These are phyloP conservation scores for Aradus depressus DNA, from an alignment of 2,888 invertebrate genomes.

Conservation along the genomic window DNA sequence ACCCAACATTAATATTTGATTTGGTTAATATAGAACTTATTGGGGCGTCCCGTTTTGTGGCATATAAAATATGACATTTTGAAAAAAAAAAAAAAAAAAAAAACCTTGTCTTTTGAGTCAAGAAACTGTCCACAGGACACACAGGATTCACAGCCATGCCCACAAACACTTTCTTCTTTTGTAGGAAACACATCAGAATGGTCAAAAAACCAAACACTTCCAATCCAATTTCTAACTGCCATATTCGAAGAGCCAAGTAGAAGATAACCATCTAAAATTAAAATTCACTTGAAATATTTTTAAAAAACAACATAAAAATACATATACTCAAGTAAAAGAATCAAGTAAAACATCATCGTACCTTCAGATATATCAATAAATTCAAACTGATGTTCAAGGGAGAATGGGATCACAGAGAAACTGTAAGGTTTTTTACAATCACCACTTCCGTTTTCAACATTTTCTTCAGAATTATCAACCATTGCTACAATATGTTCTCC, in stretches of 20 bases:
- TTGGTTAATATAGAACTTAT: too few species aligned
- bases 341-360: neutral
- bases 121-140: constrained; percentile 42
- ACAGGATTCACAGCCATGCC: constrained; percentile 41
- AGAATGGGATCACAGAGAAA: constrained; percentile 17
- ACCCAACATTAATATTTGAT: too few species aligned
- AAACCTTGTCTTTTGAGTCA: constrained; percentile 37
- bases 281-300: too few species aligned
- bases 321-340: too few species aligned
- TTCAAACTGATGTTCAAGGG: constrained; percentile 23
- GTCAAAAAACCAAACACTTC: constrained; percentile 46
- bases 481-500: too few species aligned
- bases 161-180: constrained; percentile 39
- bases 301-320: too few species aligned
- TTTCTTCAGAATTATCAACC: too few species aligned
- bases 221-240: constrained; percentile 49
- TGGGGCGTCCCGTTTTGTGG: too few species aligned
- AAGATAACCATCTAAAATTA: constrained; percentile 42
- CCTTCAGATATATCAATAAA: constrained; percentile 27
- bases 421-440: constrained; percentile 9
- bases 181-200: constrained; percentile 38
- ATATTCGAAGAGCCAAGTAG: constrained; percentile 49
- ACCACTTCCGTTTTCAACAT: constrained; percentile 3
- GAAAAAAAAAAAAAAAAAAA: too few species aligned
- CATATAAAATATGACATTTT: too few species aligned